Evolutionary conservation across 2,888 invertebrate species (phyloP).

Genomic region (Dromius quadrimaculatus): DNA sequence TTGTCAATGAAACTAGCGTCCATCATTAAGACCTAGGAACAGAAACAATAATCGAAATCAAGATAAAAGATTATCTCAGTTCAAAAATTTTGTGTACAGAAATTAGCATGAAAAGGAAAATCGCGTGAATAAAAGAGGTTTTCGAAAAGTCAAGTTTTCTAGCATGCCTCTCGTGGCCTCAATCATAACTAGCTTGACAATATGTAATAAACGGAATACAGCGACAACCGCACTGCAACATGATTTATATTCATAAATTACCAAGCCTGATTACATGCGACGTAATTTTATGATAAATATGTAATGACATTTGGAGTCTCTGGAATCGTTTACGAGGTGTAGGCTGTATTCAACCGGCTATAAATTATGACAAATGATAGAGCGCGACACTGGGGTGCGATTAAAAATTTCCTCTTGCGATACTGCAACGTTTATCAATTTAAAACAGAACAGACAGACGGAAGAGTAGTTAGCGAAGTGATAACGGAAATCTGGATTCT

Average conservation of each 20-base stretch:
- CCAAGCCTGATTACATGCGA: constrained; percentile 42
- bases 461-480: background rate
- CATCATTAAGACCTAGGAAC: too few species aligned
- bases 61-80: too few species aligned
- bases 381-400: constrained; percentile 26
- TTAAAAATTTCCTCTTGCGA: constrained; percentile 49
- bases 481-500: constrained; percentile 1
- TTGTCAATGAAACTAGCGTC: too few species aligned
- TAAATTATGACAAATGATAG: constrained; percentile 51
- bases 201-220: constrained; percentile 18
- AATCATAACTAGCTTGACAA: background rate
- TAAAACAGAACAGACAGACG: constrained; percentile 35
- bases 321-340: constrained; percentile 50
- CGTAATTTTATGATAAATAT: constrained; percentile 52
- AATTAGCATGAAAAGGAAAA: too few species aligned
- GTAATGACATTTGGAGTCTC: constrained; percentile 48
- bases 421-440: constrained; percentile 32
- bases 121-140: too few species aligned
- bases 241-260: constrained; percentile 51
- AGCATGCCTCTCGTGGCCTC: background rate
- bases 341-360: constrained; percentile 34
- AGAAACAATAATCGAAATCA: too few species aligned
- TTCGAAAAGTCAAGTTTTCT: too few species aligned
- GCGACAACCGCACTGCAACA: constrained; percentile 12
- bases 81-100: too few species aligned